phyloP scores from a whole-genome alignment of 2,888 invertebrate genomes.

The Phyllotreta cruciferae region DNA sequence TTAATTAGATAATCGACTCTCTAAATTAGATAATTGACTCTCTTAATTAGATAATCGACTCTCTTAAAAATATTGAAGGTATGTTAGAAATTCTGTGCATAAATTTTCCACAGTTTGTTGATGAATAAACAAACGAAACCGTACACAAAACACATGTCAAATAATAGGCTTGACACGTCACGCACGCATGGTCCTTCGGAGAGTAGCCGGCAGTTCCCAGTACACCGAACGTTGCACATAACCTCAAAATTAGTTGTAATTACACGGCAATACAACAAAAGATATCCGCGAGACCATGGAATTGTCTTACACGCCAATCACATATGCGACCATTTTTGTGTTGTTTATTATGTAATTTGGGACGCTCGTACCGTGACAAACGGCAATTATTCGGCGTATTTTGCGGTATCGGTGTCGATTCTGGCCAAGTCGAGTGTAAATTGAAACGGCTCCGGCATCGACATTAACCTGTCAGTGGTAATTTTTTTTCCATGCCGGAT shows the following conservation, averaged over 20 bases:
- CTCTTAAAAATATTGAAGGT: too few species aligned
- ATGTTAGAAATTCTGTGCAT: too few species aligned
- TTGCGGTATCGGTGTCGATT: conserved; percentile 30
- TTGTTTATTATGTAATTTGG: conserved; percentile 40
- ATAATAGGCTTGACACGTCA: conserved; percentile 39
- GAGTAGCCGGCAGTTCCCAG: conserved; percentile 36
- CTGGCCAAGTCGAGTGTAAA: conserved; percentile 23
- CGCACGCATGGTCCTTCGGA: conserved; percentile 38
- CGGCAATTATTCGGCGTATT: conserved; percentile 28
- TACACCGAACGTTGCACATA: conserved; percentile 34
- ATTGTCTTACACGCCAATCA: conserved; percentile 42
- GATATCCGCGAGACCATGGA: conserved; percentile 39
- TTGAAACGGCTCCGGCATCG: conserved; percentile 1
- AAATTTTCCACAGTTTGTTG: too few species aligned
- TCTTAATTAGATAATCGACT: too few species aligned
- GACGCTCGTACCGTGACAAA: conserved; percentile 37
- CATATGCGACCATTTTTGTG: conserved; percentile 38
- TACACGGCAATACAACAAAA: conserved; percentile 37
- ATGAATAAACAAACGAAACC: conserved; percentile 32
- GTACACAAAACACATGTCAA: conserved; percentile 41
- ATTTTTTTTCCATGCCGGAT: not conserved
- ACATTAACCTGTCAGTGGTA: conserved; percentile 17
- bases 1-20: too few species aligned
- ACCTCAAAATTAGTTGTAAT: conserved; percentile 43
- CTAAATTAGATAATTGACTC: too few species aligned